Evolutionary conservation across 2,888 invertebrate species (phyloP), one percentile per base, ranked within the genome.

Genomic region (Drosophila kokeensis): DNA sequence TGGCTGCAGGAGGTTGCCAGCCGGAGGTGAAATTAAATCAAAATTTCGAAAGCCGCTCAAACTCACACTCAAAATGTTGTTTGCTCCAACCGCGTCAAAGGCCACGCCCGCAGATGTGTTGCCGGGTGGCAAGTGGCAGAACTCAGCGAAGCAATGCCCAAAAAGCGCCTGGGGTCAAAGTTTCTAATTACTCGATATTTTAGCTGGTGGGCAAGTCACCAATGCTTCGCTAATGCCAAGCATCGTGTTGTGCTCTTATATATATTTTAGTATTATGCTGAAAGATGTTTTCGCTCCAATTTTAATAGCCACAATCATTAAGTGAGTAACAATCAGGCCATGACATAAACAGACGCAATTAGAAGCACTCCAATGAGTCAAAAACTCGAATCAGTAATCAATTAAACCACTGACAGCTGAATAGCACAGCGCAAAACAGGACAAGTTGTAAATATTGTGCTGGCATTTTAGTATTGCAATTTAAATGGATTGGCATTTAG

Each of bases 11-110:
- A 54, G 61, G 55, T 24, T 38, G 54, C 59, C 61, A 55, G 66
- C 73, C 68, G 59, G 68, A 45, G 70, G 61, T 60, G 55, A 88
- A 89, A 88, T 89, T 78, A 71, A 89, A 89, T 89, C 78, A 86
- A 71, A 83, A 82, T 76, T 71, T 69, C 7, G 50, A 66, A 66
- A 74, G 50, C 57, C 64, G 69, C 36, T 54, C 69, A 66, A 66
- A 65, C 48, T 69, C 57, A 76, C 62, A 40, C 54, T 11, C 32
- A 10, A 38, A 69, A 40, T 55, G 36, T 60, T 73, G n/a, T 29
- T 45, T 48, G 30, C 29, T 15, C 1, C 34, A 57, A 24, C 59
- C 62, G 53, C 50, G 73, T 65, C 81, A 78, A 73, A 78, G 81
- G 66, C 42, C 77, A 42, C 1, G 66, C 24, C 60, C 48, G 21